A percentile compares a stretch with the other conserved stretches of the same genome.
These are phyloP conservation scores for Oedothorax gibbosus DNA, from an alignment of 1,140 invertebrate species.

Conservation along the genomic window DNA sequence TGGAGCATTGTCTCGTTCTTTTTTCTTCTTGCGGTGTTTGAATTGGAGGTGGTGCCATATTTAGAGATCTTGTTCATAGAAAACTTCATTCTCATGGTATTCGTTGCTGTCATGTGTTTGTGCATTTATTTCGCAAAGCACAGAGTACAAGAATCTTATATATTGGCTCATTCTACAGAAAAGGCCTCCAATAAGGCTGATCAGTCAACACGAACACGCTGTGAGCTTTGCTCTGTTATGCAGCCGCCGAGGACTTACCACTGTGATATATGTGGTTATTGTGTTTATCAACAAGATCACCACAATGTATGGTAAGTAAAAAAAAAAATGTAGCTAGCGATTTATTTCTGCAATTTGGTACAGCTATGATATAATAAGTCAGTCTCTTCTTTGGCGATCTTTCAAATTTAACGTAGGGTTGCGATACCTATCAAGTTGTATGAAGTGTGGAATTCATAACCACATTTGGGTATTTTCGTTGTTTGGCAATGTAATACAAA, in stretches of 20 bases:
- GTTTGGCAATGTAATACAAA: too few relatives aligned
- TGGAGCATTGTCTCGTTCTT: constrained; percentile 47
- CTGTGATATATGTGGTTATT: constrained; percentile 48
- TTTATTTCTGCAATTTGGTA: neutral
- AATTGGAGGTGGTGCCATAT: constrained; percentile 61
- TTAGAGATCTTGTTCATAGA: constrained; percentile 59
- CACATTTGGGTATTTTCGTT: too few relatives aligned
- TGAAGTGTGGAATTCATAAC: too few relatives aligned
- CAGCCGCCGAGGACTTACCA: constrained; percentile 43
- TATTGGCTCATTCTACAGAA: neutral
- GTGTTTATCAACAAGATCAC: constrained; percentile 47
- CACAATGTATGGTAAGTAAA: constrained; percentile 53
- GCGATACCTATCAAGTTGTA: too few relatives aligned
- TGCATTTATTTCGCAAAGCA: constrained; percentile 39
- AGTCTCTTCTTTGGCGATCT: too few relatives aligned
- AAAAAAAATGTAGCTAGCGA: neutral
- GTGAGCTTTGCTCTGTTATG: constrained; percentile 30
- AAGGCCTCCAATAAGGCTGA: neutral
- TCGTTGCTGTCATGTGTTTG: constrained; percentile 49
- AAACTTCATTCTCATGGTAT: constrained; percentile 58
- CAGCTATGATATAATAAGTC: too few relatives aligned
- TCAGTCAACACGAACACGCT: constrained; percentile 5
- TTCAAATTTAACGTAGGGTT: too few relatives aligned
- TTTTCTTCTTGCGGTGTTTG: constrained; percentile 51
- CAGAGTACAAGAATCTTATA: neutral